phyloP scores from a whole-genome alignment of 2,113 vertebrate genomes.

The Conger conger region DNA sequence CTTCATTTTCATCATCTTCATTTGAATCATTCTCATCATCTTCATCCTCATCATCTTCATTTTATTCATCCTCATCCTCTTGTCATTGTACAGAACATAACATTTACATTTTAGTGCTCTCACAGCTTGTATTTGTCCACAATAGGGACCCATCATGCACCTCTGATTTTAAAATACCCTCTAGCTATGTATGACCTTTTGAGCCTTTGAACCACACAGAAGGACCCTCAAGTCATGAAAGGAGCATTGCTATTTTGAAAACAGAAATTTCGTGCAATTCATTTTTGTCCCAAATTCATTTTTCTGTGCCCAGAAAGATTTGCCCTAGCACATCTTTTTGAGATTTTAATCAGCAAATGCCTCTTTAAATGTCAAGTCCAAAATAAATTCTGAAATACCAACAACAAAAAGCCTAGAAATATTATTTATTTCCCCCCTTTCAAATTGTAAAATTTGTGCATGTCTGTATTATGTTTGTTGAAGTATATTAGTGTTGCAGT shows the following conservation, averaged over 20 bases:
- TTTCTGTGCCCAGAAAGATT: neutral
- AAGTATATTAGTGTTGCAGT: no score
- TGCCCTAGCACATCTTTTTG: neutral
- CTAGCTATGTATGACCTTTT: neutral
- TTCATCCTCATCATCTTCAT: no score
- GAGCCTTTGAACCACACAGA: neutral
- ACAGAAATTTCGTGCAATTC: neutral
- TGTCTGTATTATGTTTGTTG: neutral
- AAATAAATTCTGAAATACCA: no score
- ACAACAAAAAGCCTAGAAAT: no score
- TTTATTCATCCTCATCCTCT: no score
- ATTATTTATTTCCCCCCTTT: neutral
- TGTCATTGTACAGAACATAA: no score
- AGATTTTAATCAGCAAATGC: neutral
- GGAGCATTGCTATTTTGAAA: neutral
- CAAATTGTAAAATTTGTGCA: neutral
- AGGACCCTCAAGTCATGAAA: neutral
- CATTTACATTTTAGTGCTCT: no score
- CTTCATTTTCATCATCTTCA: no score
- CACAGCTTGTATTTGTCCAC: neutral
- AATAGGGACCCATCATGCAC: neutral
- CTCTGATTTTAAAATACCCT: neutral
- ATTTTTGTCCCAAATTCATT: neutral
- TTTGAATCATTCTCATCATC: no score
- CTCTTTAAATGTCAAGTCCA: neutral